Conservation (phyloP, 2,797 vertebrate species). For the Enteromius treurensis region DNA sequence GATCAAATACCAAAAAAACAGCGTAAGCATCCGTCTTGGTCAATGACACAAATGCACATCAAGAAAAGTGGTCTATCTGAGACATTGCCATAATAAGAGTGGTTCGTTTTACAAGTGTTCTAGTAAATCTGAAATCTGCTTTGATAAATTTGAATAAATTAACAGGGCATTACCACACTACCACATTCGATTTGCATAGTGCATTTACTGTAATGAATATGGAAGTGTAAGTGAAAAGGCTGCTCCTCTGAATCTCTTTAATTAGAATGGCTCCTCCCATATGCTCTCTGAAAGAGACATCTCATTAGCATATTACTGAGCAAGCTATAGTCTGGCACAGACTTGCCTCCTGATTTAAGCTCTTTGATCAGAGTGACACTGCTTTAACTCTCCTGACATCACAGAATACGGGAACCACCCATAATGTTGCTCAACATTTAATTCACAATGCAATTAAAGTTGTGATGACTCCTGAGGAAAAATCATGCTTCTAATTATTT, state of each 20-base stretch:
- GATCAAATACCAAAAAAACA: conserved; percentile 25
- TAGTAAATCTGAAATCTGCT: conserved; percentile 40
- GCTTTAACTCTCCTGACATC: conserved; percentile 58
- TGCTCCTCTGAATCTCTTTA: conserved; percentile 81
- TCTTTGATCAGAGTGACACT: conserved; percentile 37
- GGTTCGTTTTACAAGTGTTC: conserved; percentile 41
- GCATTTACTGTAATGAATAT: conserved; percentile 86
- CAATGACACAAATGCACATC: conserved; percentile 22
- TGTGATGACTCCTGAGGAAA: conserved; percentile 89
- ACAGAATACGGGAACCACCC: conserved; percentile 77
- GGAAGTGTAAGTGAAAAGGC: conserved; percentile 84
- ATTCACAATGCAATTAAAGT: conserved; percentile 89
- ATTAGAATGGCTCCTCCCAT: conserved; percentile 90
- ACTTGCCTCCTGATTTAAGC: conserved; percentile 15
- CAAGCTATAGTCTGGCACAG: neutral
- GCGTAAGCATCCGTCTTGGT: neutral
- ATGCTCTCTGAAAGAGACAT: conserved; percentile 83
- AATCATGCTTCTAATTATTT: conserved; percentile 86
- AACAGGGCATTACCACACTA: conserved; percentile 87
- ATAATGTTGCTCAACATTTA: conserved; percentile 89
- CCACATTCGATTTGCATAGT: conserved; percentile 89
- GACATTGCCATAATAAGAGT: conserved; percentile 50
- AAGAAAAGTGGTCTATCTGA: conserved; percentile 15
- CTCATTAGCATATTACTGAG: conserved; percentile 39
- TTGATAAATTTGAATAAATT: conserved; percentile 87